Evolutionary conservation across 2,888 invertebrate species (phyloP), one percentile per base, ranked within the genome.

Genomic region (Troides oblongomaculatus): DNA sequence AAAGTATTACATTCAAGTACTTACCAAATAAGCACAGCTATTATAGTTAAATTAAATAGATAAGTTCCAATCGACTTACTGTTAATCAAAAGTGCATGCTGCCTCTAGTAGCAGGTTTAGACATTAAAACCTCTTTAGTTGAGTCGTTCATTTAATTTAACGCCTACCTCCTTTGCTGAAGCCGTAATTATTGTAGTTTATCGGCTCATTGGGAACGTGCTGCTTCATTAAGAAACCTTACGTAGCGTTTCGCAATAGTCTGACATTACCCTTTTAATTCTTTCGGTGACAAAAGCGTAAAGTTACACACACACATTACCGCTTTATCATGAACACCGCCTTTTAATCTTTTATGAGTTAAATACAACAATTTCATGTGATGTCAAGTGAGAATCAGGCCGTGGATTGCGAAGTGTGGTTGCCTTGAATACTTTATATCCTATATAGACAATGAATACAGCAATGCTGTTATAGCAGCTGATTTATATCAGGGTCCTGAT

Each of bases 71-170:
- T 14, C 50, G 18, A 5, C 50, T n/a, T n/a, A 18, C n/a, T 53
- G 18, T 53, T 30, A 4, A 53, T 18, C 6, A 53, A 18, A 53
- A n/a, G 5, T 58, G n/a, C 57, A 21, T 12, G 57, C 1, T 68
- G 25, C 59, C 46, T 25, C 4, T 46, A 30, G 58, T 59, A 65
- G 21, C 30, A 53, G 23, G 25, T 39, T 6, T 53, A 25, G 18
- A 18, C 3, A 66, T 46, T 50, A 30, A 43, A 6, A n/a, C 21
- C 21, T 46, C 71, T 58, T 12, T 23, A 23, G 23, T 21, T 69
- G 68, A 70, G 71, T 70, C 65, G 72, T 70, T 72, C 74, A 75
- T 77, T 77, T 74, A 79, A 79, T 80, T 80, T 78, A 76, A 76
- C 76, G 76, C 74, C 68, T 68, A 66, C 66, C 72, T 71, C 58